A percentile compares a stretch with the other conserved stretches of the same genome.
Conservation (phyloP, 2,888 invertebrate species). For the Cephus sareptanus region DNA sequence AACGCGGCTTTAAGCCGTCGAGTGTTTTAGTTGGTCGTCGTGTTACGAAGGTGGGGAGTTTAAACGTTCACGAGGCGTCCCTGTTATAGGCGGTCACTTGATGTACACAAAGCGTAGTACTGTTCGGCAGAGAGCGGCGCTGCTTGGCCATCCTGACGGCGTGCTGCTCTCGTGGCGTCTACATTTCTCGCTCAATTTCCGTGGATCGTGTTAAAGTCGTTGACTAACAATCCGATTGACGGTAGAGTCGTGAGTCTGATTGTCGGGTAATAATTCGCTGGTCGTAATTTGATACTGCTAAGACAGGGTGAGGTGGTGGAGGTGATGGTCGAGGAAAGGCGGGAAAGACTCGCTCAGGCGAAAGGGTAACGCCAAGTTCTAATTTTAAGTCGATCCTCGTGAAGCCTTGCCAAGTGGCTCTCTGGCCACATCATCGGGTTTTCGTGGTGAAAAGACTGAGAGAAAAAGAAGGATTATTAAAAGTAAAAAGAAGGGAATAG, state of each 20-base stretch:
- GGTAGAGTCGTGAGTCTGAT: not conserved
- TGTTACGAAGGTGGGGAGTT: not conserved
- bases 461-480: not conserved
- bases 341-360: not conserved
- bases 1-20: not conserved
- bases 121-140: constrained; percentile 1
- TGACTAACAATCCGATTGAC: not conserved
- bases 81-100: not conserved
- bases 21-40: not conserved
- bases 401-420: constrained; percentile 1
- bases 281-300: not conserved
- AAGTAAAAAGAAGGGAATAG: not conserved
- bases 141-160: not conserved
- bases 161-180: not conserved
- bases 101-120: not conserved
- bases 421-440: not conserved
- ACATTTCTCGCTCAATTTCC: not conserved
- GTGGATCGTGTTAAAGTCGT: not conserved
- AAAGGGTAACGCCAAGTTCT: not conserved
- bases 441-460: not conserved
- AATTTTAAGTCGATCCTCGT: not conserved
- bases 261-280: not conserved
- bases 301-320: not conserved
- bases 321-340: not conserved
- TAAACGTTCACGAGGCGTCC: not conserved